Evolutionary conservation across 2,797 vertebrate species (phyloP).

Genomic region (Fistularia tabacaria): DNA sequence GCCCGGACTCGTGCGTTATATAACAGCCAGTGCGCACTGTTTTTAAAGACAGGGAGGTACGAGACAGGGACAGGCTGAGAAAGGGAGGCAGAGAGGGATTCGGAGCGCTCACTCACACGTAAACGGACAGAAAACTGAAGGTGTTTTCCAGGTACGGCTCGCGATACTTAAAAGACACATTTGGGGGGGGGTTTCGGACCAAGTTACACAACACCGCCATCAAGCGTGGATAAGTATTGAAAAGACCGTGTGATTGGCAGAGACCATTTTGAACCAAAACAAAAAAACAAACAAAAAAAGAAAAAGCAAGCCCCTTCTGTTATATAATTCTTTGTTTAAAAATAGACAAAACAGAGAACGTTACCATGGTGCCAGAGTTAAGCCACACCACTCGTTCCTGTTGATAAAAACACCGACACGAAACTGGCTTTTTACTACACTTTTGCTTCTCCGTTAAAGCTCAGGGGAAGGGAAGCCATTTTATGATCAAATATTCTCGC

Average conservation of each 20-base stretch:
- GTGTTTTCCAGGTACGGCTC: no score
- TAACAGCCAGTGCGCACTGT: conserved; percentile 58
- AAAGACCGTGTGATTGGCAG: conserved; percentile 18
- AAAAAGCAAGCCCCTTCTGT: conserved; percentile 5
- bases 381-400: conserved; percentile 4
- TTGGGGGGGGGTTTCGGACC: neutral
- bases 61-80: conserved; percentile 33
- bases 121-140: no score
- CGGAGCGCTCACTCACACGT: no score
- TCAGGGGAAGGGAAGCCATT: conserved; percentile 23
- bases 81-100: conserved; percentile 9
- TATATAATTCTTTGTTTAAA: conserved; percentile 39
- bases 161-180: no score
- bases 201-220: conserved; percentile 21
- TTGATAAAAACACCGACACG: conserved; percentile 14
- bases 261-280: conserved; percentile 28
- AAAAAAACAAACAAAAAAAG: conserved; percentile 12
- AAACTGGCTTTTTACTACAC: no score
- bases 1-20: conserved; percentile 58
- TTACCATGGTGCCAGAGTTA: conserved; percentile 4
- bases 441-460: conserved; percentile 9
- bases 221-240: conserved; percentile 18
- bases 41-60: conserved; percentile 43
- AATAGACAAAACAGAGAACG: conserved; percentile 35
- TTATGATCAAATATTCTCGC: conserved; percentile 18